phyloP scores from a whole-genome alignment of 2,888 invertebrate species.

The Sphaerophoria taeniata region DNA sequence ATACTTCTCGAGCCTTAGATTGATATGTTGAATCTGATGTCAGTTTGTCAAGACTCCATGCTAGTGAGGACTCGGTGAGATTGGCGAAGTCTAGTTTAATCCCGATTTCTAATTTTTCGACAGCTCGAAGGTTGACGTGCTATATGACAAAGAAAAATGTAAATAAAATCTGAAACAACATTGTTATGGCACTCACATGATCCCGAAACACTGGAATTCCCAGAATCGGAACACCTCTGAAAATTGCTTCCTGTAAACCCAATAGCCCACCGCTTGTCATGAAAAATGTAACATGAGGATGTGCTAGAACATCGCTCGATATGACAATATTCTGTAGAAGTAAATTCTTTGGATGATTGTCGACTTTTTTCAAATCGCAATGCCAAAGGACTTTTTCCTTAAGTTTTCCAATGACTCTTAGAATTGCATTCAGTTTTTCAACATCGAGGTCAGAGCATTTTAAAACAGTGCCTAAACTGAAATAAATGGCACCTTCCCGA shows the following conservation, averaged over 20 bases:
- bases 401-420: conserved; percentile 80
- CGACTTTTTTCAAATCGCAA: conserved; percentile 81
- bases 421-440: conserved; percentile 79
- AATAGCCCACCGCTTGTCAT: conserved; percentile 83
- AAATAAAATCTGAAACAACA: background rate
- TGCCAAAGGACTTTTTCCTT: conserved; percentile 83
- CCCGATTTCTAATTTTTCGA: conserved; percentile 79
- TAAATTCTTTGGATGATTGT: conserved; percentile 82
- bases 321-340: conserved; percentile 83
- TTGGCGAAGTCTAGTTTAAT: conserved; percentile 79
- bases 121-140: conserved; percentile 78
- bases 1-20: conserved; percentile 79
- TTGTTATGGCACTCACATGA: conserved; percentile 76
- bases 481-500: conserved; percentile 82
- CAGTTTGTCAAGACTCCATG: conserved; percentile 81
- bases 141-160: conserved; percentile 75
- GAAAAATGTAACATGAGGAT: conserved; percentile 82
- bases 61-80: conserved; percentile 79
- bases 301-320: conserved; percentile 84
- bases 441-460: conserved; percentile 81
- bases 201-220: conserved; percentile 83
- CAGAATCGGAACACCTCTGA: conserved; percentile 82
- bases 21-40: conserved; percentile 79
- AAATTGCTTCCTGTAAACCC: conserved; percentile 82
- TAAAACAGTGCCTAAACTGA: conserved; percentile 83